Evolutionary conservation across 2,888 invertebrate genomes (phyloP).

Genomic region (Troilus luridus): DNA sequence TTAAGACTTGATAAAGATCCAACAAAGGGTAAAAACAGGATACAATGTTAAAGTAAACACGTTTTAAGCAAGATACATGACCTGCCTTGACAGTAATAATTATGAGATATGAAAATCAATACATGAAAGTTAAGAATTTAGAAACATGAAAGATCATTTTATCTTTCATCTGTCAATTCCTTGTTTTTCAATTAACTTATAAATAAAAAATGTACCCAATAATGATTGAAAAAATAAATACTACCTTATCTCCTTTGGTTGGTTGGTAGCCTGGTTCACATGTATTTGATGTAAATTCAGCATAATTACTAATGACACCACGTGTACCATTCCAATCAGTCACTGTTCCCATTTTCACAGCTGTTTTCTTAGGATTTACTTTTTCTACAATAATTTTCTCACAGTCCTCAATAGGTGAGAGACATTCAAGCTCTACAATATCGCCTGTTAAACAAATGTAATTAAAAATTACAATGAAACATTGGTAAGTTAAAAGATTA

Average conservation of each 20-base stretch:
- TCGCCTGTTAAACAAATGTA: constrained; percentile 53
- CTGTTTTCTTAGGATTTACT: constrained; percentile 55
- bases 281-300: constrained; percentile 72
- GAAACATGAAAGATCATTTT: neutral
- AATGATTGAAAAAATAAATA: neutral
- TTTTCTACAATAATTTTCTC: constrained; percentile 51
- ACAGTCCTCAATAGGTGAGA: constrained; percentile 1
- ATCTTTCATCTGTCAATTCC: neutral
- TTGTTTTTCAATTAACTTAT: neutral
- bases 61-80: too few relatives aligned
- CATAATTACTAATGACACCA: constrained; percentile 58
- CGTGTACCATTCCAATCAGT: constrained; percentile 53
- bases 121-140: neutral
- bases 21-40: too few relatives aligned
- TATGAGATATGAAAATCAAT: neutral
- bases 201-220: neutral
- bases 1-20: too few relatives aligned
- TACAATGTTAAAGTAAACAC: too few relatives aligned
- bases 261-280: constrained; percentile 74
- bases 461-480: neutral
- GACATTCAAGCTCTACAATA: constrained; percentile 49
- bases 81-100: too few relatives aligned
- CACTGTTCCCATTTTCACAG: constrained; percentile 47
- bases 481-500: too few relatives aligned
- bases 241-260: constrained; percentile 74